phyloP scores from a whole-genome alignment of 2,113 vertebrate genomes.

The Rhinogobius similis region DNA sequence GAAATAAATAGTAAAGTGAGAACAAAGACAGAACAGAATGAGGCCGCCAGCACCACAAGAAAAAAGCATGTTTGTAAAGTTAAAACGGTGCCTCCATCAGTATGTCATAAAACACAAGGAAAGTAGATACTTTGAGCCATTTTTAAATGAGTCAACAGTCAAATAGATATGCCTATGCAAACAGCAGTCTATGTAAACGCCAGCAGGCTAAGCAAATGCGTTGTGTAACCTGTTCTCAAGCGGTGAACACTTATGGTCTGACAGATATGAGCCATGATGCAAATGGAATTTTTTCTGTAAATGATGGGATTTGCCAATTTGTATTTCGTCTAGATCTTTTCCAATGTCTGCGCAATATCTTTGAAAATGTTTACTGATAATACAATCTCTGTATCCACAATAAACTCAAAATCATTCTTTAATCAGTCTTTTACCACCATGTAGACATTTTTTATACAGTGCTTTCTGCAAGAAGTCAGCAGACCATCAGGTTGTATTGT shows the following conservation, averaged over 20 bases:
- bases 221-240: constrained; percentile 49
- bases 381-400: too few relatives aligned
- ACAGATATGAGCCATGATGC: not conserved
- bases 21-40: constrained; percentile 50
- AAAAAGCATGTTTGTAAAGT: not conserved
- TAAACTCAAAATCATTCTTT: too few relatives aligned
- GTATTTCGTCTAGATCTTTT: not conserved
- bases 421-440: not conserved
- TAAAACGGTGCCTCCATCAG: not conserved
- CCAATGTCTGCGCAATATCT: not conserved
- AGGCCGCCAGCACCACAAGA: constrained; percentile 37
- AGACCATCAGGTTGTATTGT: not conserved
- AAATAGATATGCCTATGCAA: constrained; percentile 63
- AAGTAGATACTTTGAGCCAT: constrained; percentile 19
- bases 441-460: not conserved
- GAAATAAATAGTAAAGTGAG: constrained; percentile 13
- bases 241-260: constrained; percentile 23
- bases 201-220: constrained; percentile 58
- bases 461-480: not conserved
- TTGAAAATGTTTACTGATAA: too few relatives aligned
- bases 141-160: constrained; percentile 53
- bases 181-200: constrained; percentile 58
- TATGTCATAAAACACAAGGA: constrained; percentile 31
- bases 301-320: not conserved
- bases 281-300: not conserved